A percentile compares a stretch with the other conserved stretches of the same genome.
Evolutionary conservation across 2,888 invertebrate genomes (phyloP).

Genomic region (Leptinotarsa juncta): DNA sequence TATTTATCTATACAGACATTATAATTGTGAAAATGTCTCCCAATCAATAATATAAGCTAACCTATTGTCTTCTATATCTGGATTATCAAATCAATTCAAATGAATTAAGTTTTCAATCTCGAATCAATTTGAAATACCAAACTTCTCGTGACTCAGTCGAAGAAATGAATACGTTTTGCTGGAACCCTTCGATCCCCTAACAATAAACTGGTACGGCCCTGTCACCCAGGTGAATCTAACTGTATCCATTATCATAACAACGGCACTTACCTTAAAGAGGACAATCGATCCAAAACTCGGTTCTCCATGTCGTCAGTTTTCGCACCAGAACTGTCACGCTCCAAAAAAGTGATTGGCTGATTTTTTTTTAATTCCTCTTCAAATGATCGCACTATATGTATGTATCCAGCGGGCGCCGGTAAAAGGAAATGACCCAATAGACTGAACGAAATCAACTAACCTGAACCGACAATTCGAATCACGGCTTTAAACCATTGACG

Average conservation of each 20-base stretch:
- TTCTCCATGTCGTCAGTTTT: slow-evolving; percentile 49
- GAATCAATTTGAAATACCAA: no score
- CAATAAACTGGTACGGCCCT: neutral
- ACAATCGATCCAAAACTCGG: slow-evolving; percentile 52
- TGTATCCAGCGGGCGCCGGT: slow-evolving; percentile 31
- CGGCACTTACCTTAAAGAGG: slow-evolving; percentile 55
- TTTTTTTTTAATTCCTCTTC: neutral
- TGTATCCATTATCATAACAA: neutral
- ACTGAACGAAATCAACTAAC: slow-evolving; percentile 43
- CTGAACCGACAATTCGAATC: slow-evolving; percentile 43
- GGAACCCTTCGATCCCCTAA: neutral
- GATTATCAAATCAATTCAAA: no score
- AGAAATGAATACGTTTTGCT: neutral
- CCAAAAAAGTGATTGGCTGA: no score
- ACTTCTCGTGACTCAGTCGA: neutral
- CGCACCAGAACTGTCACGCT: slow-evolving; percentile 28
- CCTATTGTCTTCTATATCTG: no score
- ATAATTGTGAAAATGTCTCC: no score
- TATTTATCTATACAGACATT: no score
- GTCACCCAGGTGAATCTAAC: neutral
- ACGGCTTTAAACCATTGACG: slow-evolving; percentile 49
- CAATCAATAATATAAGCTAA: no score
- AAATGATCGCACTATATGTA: neutral
- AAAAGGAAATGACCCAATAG: slow-evolving; percentile 3
- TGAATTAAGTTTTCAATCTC: no score